phyloP scores from a whole-genome alignment of 2,113 vertebrate genomes.

The Coregonus clupeaformis region DNA sequence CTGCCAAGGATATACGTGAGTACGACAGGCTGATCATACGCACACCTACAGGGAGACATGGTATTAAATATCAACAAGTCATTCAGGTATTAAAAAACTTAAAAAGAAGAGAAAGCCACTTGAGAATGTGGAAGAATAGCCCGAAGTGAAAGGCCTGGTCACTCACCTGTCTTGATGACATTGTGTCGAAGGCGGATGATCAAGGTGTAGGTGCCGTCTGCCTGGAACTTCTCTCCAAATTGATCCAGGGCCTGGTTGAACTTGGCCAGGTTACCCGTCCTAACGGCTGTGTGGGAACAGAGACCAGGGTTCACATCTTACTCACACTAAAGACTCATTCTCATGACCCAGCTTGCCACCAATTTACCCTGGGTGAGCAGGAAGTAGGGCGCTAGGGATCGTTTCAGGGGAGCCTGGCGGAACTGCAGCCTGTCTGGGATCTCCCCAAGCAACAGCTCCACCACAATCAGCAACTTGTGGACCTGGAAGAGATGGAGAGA shows the following conservation, averaged over 20 bases:
- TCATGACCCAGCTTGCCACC: background rate
- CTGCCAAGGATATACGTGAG: conserved; percentile 92
- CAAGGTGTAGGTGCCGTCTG: conserved; percentile 94
- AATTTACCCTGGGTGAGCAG: conserved; percentile 90
- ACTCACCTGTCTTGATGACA: conserved; percentile 94
- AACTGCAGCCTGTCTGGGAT: conserved; percentile 98
- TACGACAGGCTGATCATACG: conserved; percentile 99
- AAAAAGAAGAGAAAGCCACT: background rate
- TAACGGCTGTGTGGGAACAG: conserved; percentile 78
- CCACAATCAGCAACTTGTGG: conserved; percentile 96
- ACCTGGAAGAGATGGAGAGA: conserved; percentile 72
- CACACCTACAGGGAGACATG: conserved; percentile 76
- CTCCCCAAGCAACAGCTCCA: conserved; percentile 93
- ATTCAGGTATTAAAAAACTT: too few relatives aligned
- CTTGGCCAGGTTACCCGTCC: conserved; percentile 93
- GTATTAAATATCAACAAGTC: background rate
- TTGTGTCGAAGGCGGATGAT: conserved; percentile 98
- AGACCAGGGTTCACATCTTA: background rate
- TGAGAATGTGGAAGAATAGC: background rate
- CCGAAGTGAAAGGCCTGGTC: background rate
- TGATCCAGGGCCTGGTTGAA: conserved; percentile 96
- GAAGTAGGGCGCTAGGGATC: conserved; percentile 97
- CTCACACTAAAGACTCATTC: too few relatives aligned
- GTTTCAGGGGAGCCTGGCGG: conserved; percentile 93
- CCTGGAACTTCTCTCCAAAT: conserved; percentile 97